These are phyloP conservation scores for Clarias batrachus DNA, from an alignment of 2,113 vertebrate species.

Conservation along the genomic window DNA sequence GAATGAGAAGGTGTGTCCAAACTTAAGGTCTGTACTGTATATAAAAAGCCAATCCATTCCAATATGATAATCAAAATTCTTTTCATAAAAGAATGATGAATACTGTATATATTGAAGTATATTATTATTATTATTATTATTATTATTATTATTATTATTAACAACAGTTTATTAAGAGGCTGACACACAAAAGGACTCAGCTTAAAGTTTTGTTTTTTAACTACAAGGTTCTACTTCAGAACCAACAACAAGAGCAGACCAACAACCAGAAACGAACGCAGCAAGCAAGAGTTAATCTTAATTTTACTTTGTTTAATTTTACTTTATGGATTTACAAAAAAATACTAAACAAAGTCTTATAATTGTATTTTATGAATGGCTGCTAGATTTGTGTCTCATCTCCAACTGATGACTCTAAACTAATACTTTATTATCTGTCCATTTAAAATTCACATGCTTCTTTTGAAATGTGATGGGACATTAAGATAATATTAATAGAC, in stretches of 20 bases:
- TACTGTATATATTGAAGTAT: no score
- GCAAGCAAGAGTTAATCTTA: no score
- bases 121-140: not conserved
- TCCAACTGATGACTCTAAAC: not conserved
- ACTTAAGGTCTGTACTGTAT: not conserved
- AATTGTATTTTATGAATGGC: no score
- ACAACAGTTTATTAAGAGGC: not conserved
- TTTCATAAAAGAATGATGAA: not conserved
- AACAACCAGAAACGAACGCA: not conserved
- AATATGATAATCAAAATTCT: not conserved
- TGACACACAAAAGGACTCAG: not conserved
- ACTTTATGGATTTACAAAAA: not conserved
- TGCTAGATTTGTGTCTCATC: no score
- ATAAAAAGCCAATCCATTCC: not conserved
- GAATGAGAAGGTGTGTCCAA: no score
- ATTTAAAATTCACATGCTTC: not conserved
- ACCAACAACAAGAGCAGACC: not conserved
- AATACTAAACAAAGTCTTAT: not conserved
- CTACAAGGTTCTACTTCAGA: no score
- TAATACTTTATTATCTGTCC: not conserved
- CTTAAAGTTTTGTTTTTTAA: no score
- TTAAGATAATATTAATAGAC: not conserved
- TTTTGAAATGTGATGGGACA: not conserved
- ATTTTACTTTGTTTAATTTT: no score
- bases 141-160: no score